These are phyloP conservation scores for Tachuris rubrigastra DNA, from an alignment of 2,113 vertebrate species.

Conservation along the genomic window DNA sequence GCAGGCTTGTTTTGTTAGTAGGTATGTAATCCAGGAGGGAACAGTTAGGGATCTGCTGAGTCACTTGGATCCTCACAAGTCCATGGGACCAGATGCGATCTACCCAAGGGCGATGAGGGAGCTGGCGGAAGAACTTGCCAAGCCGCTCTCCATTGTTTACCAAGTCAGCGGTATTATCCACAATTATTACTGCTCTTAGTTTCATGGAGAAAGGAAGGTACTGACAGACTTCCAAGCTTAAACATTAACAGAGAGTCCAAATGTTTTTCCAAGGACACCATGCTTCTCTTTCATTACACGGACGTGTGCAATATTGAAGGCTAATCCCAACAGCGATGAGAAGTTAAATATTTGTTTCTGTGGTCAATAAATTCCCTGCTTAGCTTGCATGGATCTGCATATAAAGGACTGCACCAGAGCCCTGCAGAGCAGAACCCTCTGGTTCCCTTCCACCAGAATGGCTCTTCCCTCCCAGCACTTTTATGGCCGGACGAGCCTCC, in stretches of 20 bases:
- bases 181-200: background rate
- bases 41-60: too few species aligned
- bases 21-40: too few species aligned
- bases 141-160: too few species aligned
- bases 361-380: background rate
- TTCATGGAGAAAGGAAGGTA: background rate
- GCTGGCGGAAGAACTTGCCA: too few species aligned
- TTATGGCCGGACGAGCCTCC: background rate
- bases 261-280: accelerated
- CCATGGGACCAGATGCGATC: too few species aligned
- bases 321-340: accelerated
- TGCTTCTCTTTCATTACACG: background rate
- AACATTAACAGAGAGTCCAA: background rate
- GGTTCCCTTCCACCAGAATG: background rate
- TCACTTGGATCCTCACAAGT: too few species aligned
- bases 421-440: background rate
- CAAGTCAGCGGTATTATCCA: background rate
- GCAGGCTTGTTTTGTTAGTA: background rate
- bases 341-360: background rate
- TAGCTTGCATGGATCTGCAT: background rate
- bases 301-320: background rate
- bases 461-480: background rate
- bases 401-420: accelerated
- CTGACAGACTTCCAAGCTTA: background rate
- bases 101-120: too few species aligned